These are phyloP conservation scores for Bembecia ichneumoniformis DNA, from an alignment of 2,888 invertebrate genomes.

Conservation along the genomic window DNA sequence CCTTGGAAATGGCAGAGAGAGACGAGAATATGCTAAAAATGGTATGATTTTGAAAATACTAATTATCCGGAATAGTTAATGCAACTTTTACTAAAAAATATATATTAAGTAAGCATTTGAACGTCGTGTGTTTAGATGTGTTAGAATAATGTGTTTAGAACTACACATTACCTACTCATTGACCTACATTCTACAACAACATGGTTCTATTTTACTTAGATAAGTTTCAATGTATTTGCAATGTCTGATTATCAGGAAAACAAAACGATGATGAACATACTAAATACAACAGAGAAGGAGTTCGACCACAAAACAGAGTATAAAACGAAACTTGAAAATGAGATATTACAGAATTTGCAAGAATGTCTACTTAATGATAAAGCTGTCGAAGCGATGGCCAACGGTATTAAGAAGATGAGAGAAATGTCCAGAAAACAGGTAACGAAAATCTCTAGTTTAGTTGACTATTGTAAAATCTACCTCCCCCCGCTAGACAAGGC, in stretches of 20 bases:
- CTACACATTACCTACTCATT: background rate
- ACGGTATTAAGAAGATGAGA: slow-evolving; percentile 60
- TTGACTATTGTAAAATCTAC: background rate
- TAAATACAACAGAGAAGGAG: slow-evolving; percentile 46
- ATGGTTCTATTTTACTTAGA: background rate
- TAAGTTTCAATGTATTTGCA: slow-evolving; percentile 11
- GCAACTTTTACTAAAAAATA: no score
- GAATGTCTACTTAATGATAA: slow-evolving; percentile 80
- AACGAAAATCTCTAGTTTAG: slow-evolving; percentile 2
- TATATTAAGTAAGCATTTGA: no score
- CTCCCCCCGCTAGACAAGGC: no score
- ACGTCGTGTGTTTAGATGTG: no score
- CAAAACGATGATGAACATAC: slow-evolving; percentile 45
- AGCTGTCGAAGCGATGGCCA: slow-evolving; percentile 71
- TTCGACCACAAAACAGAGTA: slow-evolving; percentile 61
- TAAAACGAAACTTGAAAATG: slow-evolving; percentile 76
- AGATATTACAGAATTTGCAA: slow-evolving; percentile 75
- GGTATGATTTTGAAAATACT: slow-evolving; percentile 16
- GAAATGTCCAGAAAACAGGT: slow-evolving; percentile 67
- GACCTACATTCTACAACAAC: background rate
- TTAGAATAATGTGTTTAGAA: background rate
- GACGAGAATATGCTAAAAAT: slow-evolving; percentile 70
- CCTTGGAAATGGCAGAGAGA: slow-evolving; percentile 74
- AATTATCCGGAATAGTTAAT: no score
- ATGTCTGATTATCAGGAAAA: slow-evolving; percentile 49